Evolutionary conservation across 2,888 invertebrate genomes (phyloP), one percentile per base, ranked within the genome.

Genomic region (Plebejus melissa): DNA sequence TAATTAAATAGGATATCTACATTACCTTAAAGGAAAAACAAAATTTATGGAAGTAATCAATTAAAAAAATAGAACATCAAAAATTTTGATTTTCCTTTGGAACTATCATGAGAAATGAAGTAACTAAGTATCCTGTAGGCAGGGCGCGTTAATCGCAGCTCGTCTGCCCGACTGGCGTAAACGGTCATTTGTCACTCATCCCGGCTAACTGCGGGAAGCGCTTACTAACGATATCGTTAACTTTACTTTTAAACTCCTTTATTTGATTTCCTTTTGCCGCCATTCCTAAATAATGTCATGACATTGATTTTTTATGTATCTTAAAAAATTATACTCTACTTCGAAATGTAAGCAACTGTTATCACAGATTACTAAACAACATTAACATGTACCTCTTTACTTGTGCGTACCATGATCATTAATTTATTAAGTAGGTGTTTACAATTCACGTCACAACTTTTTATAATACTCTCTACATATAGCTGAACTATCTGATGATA

Each of bases 161-260:
- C 60, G 60, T 60, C 60, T 28, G 72, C 22, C n/a, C 60, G 60
- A 83, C 82, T 79, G 82, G 85, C 88, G 85, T 88, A 89, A 87
- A 82, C 84, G 85, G 85, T 87, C 87, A 92, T 92, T 90, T 90
- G 89, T 91, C 91, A 90, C 89, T 90, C 89, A 88, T 85, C 84
- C 83, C 85, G 69, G 69, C 74, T 50, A 69, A 74, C 69, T 32
- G 50, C 50, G 32, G 32, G 83, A 84, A 85, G 60, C 82, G 83
- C 84, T 86, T 86, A 88, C 87, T 87, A 86, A 83, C 85, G 83
- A 81, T 50, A 72, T 58, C 58, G 50, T 41, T 60, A 74, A 28
- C 74, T 60, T 13, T 57, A 74, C 58, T 74, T 74, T 36, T 36
- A 16, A 74, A 16, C 22, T 58, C n/a, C 28, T 60, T 60, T 60